Base-by-base conservation (phyloP, 2,797 vertebrate genomes). In the Sebastes diaconus region DNA sequence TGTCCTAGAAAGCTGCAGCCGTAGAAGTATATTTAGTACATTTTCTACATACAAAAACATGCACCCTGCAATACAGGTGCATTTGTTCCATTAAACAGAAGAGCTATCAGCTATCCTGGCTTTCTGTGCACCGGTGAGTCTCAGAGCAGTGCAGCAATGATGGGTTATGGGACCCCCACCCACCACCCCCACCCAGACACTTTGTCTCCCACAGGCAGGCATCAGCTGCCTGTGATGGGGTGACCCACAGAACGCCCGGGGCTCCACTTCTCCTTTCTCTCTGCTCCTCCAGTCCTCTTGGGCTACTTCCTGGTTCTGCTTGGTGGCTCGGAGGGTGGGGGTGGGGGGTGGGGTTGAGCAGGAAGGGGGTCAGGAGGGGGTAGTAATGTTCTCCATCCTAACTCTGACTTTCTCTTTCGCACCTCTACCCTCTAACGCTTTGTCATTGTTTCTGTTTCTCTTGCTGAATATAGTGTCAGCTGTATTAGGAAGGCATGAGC, bases 171-270 rank as follows among this genome's bases (percentile, higher is more conserved):
- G 74, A 87, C 75, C 73, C 73, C 75, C 22, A 52, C 79, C 72
- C 68, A 66, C 83, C 73, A 14, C 36, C 13, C 36, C 36, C 36
- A 79, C 68, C 73, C 73, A 83, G 85, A 86, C 79, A 64, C 80
- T 71, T 75, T 67, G 81, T 80, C 50, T 85, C 88, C 88, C 69
- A 61, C 42, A 90, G 91, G 78, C 79, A 83, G 83, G 72, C 84
- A 85, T 86, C 89, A 91, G 85, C 89, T 91, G 79, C 81, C 85
- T 87, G 64, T 18, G 73, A 90, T 77, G 81, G 79, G 83, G 86
- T 93, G 86, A 94, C 88, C 86, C 86, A 80, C 65, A 86, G 24
- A 87, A 79, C 1, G 68, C 91, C 89, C 10, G 25, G 64, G 78
- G 88, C 87, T 74, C 74, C 80, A 80, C 84, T 89, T 91, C 83